Percentiles rank a stretch among this genome's conserved stretches.
Evolutionary conservation across 2,888 invertebrate genomes (phyloP).

Genomic region (Frankliniella fusca): DNA sequence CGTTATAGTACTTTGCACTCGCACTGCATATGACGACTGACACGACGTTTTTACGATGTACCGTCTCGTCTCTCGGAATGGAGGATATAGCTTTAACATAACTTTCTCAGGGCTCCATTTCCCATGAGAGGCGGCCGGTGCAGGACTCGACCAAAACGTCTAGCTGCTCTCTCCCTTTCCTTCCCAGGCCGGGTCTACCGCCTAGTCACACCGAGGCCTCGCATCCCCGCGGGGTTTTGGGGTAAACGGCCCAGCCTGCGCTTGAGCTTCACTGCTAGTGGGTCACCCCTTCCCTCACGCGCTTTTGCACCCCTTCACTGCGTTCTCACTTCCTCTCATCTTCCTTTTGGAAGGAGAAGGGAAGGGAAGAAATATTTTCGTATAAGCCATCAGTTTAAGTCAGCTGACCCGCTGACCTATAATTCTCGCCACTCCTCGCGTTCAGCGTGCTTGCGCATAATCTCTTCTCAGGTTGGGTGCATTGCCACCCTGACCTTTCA

Average conservation of each 20-base stretch:
- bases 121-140: constrained; percentile 23
- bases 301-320: background rate
- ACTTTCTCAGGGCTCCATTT: constrained; percentile 24
- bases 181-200: background rate
- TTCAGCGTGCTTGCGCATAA: background rate
- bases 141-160: constrained; percentile 2
- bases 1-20: background rate
- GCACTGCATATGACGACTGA: background rate
- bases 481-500: background rate
- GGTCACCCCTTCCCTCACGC: background rate
- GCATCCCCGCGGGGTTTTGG: background rate
- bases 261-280: background rate
- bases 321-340: background rate
- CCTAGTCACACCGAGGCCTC: constrained; percentile 17
- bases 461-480: background rate
- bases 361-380: background rate
- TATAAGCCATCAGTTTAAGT: background rate
- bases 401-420: background rate
- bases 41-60: constrained; percentile 9
- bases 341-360: background rate
- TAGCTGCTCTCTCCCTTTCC: constrained; percentile 12
- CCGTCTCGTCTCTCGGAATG: constrained; percentile 23
- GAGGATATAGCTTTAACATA: constrained; percentile 1
- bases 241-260: constrained; percentile 6
- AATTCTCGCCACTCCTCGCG: background rate